Evolutionary conservation across 2,888 invertebrate species (phyloP).

Genomic region (Callosobruchus maculatus): DNA sequence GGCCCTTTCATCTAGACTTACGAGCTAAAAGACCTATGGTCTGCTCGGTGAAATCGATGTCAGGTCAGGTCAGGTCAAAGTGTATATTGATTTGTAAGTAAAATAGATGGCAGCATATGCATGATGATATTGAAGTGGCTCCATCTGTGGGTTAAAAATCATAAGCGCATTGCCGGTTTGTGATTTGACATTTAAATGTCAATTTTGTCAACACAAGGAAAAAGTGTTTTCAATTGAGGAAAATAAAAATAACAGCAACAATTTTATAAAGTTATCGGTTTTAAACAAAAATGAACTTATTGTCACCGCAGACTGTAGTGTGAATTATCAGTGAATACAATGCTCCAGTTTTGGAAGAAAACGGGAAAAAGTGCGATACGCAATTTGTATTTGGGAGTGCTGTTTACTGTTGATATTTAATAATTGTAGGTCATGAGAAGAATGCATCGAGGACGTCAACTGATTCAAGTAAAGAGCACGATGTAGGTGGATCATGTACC

Average conservation of each 20-base stretch:
- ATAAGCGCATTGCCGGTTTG: not conserved
- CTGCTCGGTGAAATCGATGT: too few relatives aligned
- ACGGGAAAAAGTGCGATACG: slow-evolving; percentile 52
- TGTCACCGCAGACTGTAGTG: not conserved
- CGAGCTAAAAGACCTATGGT: too few relatives aligned
- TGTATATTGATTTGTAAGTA: too few relatives aligned
- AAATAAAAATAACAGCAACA: not conserved
- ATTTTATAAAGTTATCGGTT: not conserved
- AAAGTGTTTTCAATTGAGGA: not conserved
- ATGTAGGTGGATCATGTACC: not conserved
- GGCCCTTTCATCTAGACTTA: too few relatives aligned
- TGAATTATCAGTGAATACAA: slow-evolving; percentile 44
- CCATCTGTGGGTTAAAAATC: too few relatives aligned
- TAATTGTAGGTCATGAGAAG: slow-evolving; percentile 32
- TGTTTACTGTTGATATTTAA: slow-evolving; percentile 8
- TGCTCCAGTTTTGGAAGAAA: slow-evolving; percentile 78
- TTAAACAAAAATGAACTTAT: not conserved
- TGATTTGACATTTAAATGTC: not conserved
- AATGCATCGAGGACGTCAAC: slow-evolving; percentile 1
- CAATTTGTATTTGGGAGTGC: slow-evolving; percentile 9
- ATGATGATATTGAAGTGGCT: too few relatives aligned
- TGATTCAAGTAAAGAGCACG: slow-evolving; percentile 1
- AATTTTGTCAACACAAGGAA: not conserved
- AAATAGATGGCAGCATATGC: too few relatives aligned
- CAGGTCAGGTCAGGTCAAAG: too few relatives aligned